Percentiles rank a stretch among this genome's conserved stretches.
Conservation (phyloP, 2,113 vertebrate species). For the Conger conger region DNA sequence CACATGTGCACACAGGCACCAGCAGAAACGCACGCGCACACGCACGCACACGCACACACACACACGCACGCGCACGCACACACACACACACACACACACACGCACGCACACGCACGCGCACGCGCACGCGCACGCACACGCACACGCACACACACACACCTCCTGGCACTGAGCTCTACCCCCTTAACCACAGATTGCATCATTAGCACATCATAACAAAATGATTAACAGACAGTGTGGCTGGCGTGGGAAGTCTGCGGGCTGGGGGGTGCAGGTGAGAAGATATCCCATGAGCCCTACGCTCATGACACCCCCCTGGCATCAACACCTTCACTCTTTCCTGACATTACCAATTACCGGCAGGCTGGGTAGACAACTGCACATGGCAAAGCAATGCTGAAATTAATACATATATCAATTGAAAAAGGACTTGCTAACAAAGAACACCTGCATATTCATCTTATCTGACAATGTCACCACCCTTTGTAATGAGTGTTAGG, state of each 20-base stretch:
- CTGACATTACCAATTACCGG: not conserved
- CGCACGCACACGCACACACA: too few relatives aligned
- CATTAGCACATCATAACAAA: conserved; percentile 60
- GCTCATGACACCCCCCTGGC: not conserved
- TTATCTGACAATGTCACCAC: not conserved
- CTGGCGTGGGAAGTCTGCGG: conserved; percentile 15
- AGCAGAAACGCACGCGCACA: too few relatives aligned
- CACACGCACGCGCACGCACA: too few relatives aligned
- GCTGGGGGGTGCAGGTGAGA: conserved; percentile 11
- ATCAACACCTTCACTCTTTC: not conserved
- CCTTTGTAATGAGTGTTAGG: not conserved
- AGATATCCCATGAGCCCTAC: not conserved
- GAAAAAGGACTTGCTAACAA: not conserved
- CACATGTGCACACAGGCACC: too few relatives aligned
- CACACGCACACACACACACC: conserved; percentile 41
- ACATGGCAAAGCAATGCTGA: not conserved
- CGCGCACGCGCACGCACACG: too few relatives aligned
- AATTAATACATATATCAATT: not conserved
- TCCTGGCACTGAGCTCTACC: conserved; percentile 34
- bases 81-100: too few relatives aligned
- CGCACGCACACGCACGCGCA: too few relatives aligned
- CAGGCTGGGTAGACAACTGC: not conserved
- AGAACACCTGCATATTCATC: not conserved
- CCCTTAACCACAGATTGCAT: conserved; percentile 54
- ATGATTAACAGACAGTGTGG: conserved; percentile 48